These are phyloP conservation scores for Sebastes vulpes DNA, from an alignment of 2,797 vertebrate species.

Conservation along the genomic window DNA sequence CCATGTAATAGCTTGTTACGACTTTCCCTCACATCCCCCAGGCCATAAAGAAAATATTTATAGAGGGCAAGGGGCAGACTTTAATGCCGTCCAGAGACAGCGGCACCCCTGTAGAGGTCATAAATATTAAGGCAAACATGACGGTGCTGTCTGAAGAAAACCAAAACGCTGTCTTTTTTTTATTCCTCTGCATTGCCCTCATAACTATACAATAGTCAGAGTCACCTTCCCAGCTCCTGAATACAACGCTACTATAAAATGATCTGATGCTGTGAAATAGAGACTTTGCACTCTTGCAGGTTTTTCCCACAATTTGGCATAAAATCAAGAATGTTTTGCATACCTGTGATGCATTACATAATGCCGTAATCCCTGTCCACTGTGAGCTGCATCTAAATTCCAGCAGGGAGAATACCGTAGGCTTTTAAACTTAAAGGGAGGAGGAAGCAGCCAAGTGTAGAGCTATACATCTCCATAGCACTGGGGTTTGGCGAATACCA, in stretches of 20 bases:
- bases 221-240: not conserved
- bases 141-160: conserved; percentile 21
- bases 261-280: not conserved
- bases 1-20: conserved; percentile 69
- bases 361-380: not conserved
- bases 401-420: not conserved
- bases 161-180: not conserved
- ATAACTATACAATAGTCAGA: conserved; percentile 4
- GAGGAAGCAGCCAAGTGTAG: conserved; percentile 16
- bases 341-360: not conserved
- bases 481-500: conserved; percentile 12
- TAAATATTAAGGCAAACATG: conserved; percentile 59
- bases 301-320: not conserved
- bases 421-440: conserved; percentile 13
- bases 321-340: not conserved
- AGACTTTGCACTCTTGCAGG: not conserved
- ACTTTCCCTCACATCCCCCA: conserved; percentile 33
- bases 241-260: not conserved
- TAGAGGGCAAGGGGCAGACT: conserved; percentile 44
- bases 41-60: conserved; percentile 62
- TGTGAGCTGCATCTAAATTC: conserved; percentile 16
- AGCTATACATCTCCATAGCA: conserved; percentile 6
- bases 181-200: conserved; percentile 8
- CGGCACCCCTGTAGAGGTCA: not conserved
- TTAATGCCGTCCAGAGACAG: conserved; percentile 48